Percentiles rank a stretch among this genome's conserved stretches.
Conservation (phyloP, 2,797 vertebrate genomes). For the Brachymystax lenok region DNA sequence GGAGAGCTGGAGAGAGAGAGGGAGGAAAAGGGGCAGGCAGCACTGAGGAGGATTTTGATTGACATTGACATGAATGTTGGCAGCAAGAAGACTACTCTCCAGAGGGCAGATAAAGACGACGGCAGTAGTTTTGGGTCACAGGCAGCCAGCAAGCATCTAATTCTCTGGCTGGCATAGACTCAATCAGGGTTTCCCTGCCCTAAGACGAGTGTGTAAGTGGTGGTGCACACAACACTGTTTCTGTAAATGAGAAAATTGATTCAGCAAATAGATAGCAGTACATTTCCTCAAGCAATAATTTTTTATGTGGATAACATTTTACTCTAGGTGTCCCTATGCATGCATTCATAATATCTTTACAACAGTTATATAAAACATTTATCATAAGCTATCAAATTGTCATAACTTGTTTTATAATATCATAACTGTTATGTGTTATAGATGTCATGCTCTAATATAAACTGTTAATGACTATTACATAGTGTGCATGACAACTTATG, state of each 20-base stretch:
- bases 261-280: not conserved
- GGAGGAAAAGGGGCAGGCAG: constrained; percentile 10
- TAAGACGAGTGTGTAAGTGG: not conserved
- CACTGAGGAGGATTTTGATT: constrained; percentile 31
- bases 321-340: not conserved
- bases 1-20: not conserved
- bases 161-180: constrained; percentile 11
- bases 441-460: no score
- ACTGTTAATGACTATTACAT: no score
- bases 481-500: no score
- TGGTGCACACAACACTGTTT: not conserved
- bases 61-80: constrained; percentile 42
- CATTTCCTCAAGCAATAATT: no score
- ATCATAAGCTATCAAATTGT: not conserved
- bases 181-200: constrained; percentile 1
- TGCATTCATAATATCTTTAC: not conserved
- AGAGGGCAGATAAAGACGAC: constrained; percentile 30
- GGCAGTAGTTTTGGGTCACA: constrained; percentile 26
- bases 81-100: constrained; percentile 37
- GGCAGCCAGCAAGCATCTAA: not conserved
- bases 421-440: no score
- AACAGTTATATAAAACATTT: not conserved
- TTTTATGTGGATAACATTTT: not conserved
- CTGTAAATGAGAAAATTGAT: not conserved
- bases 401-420: no score